A percentile compares a stretch with the other conserved stretches of the same genome.
These are phyloP conservation scores for Lepidonotus clava DNA, from an alignment of 2,888 invertebrate species.

Conservation along the genomic window DNA sequence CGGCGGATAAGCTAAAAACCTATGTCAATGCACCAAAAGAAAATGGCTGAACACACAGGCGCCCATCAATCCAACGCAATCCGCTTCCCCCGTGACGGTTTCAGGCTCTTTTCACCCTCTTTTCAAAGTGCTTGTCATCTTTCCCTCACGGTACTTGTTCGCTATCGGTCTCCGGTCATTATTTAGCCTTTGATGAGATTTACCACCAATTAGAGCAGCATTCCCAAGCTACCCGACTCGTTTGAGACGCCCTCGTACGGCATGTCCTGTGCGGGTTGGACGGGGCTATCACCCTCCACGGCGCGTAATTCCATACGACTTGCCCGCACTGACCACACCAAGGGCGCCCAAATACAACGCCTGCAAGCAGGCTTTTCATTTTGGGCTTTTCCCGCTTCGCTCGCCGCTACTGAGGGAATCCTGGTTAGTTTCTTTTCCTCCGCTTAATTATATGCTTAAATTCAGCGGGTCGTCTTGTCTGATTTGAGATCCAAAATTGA, in stretches of 20 bases:
- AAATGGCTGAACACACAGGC: background rate
- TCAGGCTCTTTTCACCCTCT: constrained; percentile 84
- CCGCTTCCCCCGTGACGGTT: constrained; percentile 77
- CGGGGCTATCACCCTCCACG: constrained; percentile 81
- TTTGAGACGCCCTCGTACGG: constrained; percentile 76
- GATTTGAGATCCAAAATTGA: constrained; percentile 76
- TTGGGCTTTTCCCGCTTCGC: constrained; percentile 84
- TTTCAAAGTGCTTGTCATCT: constrained; percentile 85
- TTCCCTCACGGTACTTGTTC: constrained; percentile 87
- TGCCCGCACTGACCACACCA: constrained; percentile 68
- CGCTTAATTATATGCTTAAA: constrained; percentile 87
- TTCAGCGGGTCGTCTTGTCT: constrained; percentile 82
- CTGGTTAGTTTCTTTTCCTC: constrained; percentile 87
- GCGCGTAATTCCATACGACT: constrained; percentile 76
- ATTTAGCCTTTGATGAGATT: constrained; percentile 84
- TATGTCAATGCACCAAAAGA: background rate
- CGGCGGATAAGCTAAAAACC: background rate
- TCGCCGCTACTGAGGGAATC: constrained; percentile 86
- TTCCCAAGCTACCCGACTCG: constrained; percentile 85
- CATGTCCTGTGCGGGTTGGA: constrained; percentile 68
- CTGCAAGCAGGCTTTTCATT: constrained; percentile 75
- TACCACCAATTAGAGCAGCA: constrained; percentile 85
- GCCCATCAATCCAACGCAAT: constrained; percentile 53
- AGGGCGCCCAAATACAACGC: constrained; percentile 72
- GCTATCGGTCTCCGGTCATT: constrained; percentile 85